A percentile compares a stretch with the other conserved stretches of the same genome.
Evolutionary conservation across 2,888 invertebrate species (phyloP).

Genomic region (Temnothorax rugatulus): DNA sequence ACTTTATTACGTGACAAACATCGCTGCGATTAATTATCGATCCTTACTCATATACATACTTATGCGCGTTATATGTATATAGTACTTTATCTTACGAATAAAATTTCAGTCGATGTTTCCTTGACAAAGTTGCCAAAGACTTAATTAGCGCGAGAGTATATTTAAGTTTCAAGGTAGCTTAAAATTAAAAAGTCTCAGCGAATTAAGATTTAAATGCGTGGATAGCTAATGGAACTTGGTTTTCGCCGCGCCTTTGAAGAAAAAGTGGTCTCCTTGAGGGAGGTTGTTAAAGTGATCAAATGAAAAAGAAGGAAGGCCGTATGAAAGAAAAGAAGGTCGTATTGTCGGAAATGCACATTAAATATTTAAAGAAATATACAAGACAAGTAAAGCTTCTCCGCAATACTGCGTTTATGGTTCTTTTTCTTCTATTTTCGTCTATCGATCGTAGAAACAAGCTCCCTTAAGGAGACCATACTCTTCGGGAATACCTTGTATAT

Average conservation of each 20-base stretch:
- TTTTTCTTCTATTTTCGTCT: not conserved
- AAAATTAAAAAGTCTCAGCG: slow-evolving; percentile 20
- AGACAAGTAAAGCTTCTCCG: not conserved
- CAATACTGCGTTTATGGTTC: not conserved
- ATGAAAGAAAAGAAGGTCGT: not conserved
- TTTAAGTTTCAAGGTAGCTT: slow-evolving; percentile 36
- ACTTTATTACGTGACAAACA: not conserved
- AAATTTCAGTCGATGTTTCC: slow-evolving; percentile 15
- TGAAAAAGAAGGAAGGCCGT: not conserved
- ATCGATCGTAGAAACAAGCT: not conserved
- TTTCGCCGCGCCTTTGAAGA: not conserved
- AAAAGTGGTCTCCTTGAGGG: not conserved
- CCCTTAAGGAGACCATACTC: not conserved
- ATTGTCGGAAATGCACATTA: not conserved
- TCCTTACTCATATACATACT: not conserved
- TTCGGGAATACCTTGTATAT: not conserved
- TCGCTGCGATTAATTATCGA: not conserved
- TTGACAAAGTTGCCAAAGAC: slow-evolving; percentile 2
- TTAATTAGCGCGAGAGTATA: slow-evolving; percentile 41
- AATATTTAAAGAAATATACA: not conserved
- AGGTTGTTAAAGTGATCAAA: not conserved
- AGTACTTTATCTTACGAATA: not conserved
- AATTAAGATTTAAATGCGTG: slow-evolving; percentile 38
- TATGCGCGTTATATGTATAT: not conserved
- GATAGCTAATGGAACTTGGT: slow-evolving; percentile 28